A percentile compares a stretch with the other conserved stretches of the same genome.
These are phyloP conservation scores for Tenthredo mesomela DNA, from an alignment of 2,888 invertebrate species.

Conservation along the genomic window DNA sequence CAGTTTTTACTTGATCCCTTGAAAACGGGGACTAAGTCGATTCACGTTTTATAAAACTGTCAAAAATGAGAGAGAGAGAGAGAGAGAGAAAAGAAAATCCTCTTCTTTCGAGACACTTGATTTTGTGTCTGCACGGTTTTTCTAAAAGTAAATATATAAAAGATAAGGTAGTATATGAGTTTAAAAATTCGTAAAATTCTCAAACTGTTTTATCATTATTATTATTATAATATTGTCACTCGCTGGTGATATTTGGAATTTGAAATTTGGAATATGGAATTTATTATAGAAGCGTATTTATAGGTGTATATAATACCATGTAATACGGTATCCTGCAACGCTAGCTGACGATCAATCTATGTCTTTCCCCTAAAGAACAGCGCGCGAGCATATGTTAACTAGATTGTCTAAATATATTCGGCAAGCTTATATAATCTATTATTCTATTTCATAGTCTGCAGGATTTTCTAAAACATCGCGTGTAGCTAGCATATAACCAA, in stretches of 20 bases:
- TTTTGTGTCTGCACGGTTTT: not conserved
- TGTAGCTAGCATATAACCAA: constrained; percentile 2
- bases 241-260: constrained; percentile 8
- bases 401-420: constrained; percentile 30
- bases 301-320: no score
- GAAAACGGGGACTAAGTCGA: not conserved
- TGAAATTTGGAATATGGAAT: not conserved
- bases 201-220: not conserved
- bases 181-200: not conserved
- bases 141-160: not conserved
- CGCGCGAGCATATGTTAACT: constrained; percentile 43
- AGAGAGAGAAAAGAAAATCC: not conserved
- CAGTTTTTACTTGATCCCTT: not conserved
- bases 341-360: constrained; percentile 22
- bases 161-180: not conserved
- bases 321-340: not conserved
- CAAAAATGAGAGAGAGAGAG: not conserved
- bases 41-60: not conserved
- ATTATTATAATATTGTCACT: not conserved
- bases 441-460: constrained; percentile 37
- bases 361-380: constrained; percentile 9
- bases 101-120: not conserved
- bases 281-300: not conserved
- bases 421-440: constrained; percentile 13
- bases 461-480: constrained; percentile 20